Evolutionary conservation across 2,888 invertebrate genomes (phyloP), one percentile per base, ranked within the genome.

Genomic region (Cyaniris semiargus): DNA sequence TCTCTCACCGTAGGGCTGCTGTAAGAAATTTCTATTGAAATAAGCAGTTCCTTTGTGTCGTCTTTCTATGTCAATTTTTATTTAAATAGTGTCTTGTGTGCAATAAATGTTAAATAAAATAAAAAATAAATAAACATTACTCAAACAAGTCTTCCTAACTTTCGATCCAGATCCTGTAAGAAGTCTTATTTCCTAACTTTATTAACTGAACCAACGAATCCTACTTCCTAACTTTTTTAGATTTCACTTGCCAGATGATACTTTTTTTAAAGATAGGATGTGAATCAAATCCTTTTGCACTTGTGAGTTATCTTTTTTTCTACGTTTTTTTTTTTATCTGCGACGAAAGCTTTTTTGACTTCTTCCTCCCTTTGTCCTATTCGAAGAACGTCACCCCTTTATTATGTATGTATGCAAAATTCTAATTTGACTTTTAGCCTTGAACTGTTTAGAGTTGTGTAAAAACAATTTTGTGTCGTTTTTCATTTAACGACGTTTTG

Each of bases 301-400:
- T 86, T 82, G 78, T 86, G 87, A 82, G 88, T 83, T 77, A 79
- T 75, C 79, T 83, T 83, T 83, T 84, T 84, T 80, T 85, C 81
- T 83, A 80, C 75, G 79, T 87, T 87, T 89, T 91, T 88, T 91
- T 88, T 84, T 83, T 82, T 87, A 87, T 88, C 89, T 87, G 85
- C 81, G 82, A 70, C 56, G 80, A 83, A 80, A 86, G 83, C 85
- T 86, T 87, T 88, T 85, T 87, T 89, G 90, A 91, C 85, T 85
- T 88, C 88, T 91, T 93, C 93, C 93, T 93, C 88, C 87, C 91
- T 92, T 93, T 93, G 93, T 91, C 84, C 82, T 83, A 83, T 90
- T 87, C 89, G 84, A 85, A 84, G 89, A 90, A 91, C 85, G 83
- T 82, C 83, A 87, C 82, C 86, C 87, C 84, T 87, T 87, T 86